A percentile compares a stretch with the other conserved stretches of the same genome.
Conservation (phyloP, 2,797 vertebrate genomes). For the Acanthurus leucopareius region DNA sequence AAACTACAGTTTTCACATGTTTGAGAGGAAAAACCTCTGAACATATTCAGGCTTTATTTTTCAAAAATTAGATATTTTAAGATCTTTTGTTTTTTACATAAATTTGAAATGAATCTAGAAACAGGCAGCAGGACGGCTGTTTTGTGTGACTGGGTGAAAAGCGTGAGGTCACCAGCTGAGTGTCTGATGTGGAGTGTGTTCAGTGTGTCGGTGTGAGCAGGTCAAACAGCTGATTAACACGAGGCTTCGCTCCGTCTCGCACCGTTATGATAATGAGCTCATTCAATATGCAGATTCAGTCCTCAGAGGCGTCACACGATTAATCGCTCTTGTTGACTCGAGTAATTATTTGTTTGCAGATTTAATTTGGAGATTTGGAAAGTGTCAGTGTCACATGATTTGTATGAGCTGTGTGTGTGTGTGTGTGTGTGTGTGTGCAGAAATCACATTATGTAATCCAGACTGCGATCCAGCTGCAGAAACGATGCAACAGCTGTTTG, state of each 20-base stretch:
- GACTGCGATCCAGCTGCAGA: conserved; percentile 12
- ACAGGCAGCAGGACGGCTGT: background rate
- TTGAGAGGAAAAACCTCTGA: too few relatives aligned
- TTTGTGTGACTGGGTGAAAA: background rate
- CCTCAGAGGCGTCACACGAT: conserved; percentile 60
- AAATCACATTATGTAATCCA: conserved; percentile 22
- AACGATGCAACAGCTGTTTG: conserved; percentile 15
- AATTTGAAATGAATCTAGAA: too few relatives aligned
- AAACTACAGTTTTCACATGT: too few relatives aligned
- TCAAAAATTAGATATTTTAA: too few relatives aligned
- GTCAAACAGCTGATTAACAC: conserved; percentile 42
- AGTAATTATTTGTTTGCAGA: conserved; percentile 77
- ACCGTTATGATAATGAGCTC: conserved; percentile 75
- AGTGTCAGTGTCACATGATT: conserved; percentile 8
- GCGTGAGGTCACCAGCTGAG: background rate
- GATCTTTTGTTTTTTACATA: too few relatives aligned
- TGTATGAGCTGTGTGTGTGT: conserved; percentile 5
- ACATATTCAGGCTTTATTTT: too few relatives aligned
- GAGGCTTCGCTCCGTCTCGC: conserved; percentile 30
- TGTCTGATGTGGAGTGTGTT: conserved; percentile 14
- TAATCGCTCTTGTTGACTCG: conserved; percentile 78
- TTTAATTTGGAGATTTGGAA: conserved; percentile 71
- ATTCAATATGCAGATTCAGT: conserved; percentile 68
- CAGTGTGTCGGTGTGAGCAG: conserved; percentile 4
- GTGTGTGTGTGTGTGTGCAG: too few relatives aligned